Evolutionary conservation across 1,140 invertebrate species (phyloP).

Genomic region (Macrosteles quadrilineatus): DNA sequence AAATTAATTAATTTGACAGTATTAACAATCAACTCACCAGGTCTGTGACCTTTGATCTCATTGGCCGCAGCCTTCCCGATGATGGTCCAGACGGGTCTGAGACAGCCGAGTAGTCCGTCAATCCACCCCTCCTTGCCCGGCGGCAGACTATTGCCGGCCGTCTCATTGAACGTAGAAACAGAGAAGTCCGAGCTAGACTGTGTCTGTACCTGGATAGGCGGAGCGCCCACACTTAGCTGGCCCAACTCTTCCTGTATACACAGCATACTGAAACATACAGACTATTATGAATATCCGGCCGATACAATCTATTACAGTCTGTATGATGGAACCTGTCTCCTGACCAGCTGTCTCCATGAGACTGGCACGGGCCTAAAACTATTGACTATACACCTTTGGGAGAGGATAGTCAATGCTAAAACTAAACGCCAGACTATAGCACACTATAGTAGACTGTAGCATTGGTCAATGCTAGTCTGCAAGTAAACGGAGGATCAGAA

Average conservation of each 20-base stretch:
- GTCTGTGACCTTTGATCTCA: conserved; percentile 63
- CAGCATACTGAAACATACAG: conserved; percentile 58
- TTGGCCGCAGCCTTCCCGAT: conserved; percentile 74
- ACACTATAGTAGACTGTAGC: no score
- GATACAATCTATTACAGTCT: no score
- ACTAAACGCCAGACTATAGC: no score
- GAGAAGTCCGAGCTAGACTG: conserved; percentile 19
- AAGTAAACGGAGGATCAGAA: no score
- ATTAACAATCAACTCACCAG: conserved; percentile 35
- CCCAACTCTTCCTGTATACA: conserved; percentile 66
- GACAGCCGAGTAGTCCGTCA: conserved; percentile 81
- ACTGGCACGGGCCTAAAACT: not conserved
- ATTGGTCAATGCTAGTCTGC: no score
- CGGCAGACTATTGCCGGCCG: conserved; percentile 43
- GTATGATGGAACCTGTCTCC: no score
- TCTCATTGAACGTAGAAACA: conserved; percentile 34
- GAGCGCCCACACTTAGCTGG: conserved; percentile 53
- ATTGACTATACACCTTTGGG: not conserved
- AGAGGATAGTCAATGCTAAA: no score
- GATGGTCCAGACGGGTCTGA: conserved; percentile 81
- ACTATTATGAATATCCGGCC: not conserved
- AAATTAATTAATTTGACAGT: no score
- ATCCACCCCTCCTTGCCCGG: conserved; percentile 64
- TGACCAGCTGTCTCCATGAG: not conserved
- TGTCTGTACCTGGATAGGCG: not conserved